These are phyloP conservation scores for Caracal caracal DNA, from an alignment of 2,113 vertebrate genomes.

Conservation along the genomic window DNA sequence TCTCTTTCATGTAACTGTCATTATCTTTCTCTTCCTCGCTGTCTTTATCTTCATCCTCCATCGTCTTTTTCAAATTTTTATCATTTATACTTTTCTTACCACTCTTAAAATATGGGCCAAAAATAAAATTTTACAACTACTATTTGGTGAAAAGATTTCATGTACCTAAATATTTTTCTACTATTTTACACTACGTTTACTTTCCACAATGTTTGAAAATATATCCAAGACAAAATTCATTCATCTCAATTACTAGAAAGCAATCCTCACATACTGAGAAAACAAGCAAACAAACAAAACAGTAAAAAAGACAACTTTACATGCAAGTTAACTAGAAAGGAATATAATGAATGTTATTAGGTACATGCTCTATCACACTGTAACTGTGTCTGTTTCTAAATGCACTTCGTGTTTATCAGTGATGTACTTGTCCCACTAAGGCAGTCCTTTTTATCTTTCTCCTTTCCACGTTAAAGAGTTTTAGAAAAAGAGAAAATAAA, in stretches of 20 bases:
- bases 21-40: slow-evolving; percentile 83
- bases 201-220: slow-evolving; percentile 37
- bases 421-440: not conserved
- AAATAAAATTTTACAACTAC: slow-evolving; percentile 42
- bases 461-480: slow-evolving; percentile 1
- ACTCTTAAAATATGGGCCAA: slow-evolving; percentile 78
- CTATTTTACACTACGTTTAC: not conserved
- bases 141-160: not conserved
- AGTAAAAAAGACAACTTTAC: not conserved
- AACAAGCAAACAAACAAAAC: not conserved
- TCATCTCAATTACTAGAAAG: slow-evolving; percentile 27
- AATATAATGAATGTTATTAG: not conserved
- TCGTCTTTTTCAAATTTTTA: slow-evolving; percentile 86
- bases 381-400: not conserved
- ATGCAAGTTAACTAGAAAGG: not conserved
- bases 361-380: not conserved
- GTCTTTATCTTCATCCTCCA: slow-evolving; percentile 84
- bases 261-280: not conserved
- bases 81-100: slow-evolving; percentile 89
- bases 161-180: not conserved
- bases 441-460: not conserved
- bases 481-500: slow-evolving; percentile 39
- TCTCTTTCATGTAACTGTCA: slow-evolving; percentile 85
- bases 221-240: slow-evolving; percentile 14
- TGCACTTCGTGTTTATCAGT: not conserved